Percentiles rank a stretch among this genome's conserved stretches.
Conservation (phyloP, 2,888 invertebrate genomes). For the Mythimna albipuncta region DNA sequence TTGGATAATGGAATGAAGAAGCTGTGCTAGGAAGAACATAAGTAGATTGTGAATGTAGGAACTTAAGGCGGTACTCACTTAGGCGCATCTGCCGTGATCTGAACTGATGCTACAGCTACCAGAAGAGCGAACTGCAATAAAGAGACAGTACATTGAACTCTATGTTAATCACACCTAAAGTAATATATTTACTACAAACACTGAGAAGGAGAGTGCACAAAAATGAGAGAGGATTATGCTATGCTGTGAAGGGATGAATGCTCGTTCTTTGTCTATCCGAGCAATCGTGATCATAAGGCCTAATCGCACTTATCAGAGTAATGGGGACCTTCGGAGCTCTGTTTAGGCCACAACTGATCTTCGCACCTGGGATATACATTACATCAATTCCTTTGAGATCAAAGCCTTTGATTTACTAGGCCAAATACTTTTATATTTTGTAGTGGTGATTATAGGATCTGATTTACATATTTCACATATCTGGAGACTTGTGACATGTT, state of each 20-base stretch:
- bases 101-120: constrained; percentile 83
- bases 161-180: constrained; percentile 2
- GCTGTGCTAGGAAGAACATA: not conserved
- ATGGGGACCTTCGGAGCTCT: not conserved
- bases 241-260: not conserved
- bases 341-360: not conserved
- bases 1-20: not conserved
- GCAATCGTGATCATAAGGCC: not conserved
- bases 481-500: not conserved
- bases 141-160: constrained; percentile 46
- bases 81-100: constrained; percentile 84
- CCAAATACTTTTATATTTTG: not conserved
- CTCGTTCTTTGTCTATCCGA: not conserved
- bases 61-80: constrained; percentile 80
- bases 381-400: too few relatives aligned
- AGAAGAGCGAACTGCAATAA: constrained; percentile 88
- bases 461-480: not conserved
- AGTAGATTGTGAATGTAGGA: not conserved
- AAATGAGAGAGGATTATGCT: not conserved
- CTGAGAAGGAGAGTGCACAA: too few relatives aligned
- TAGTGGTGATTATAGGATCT: not conserved
- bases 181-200: too few relatives aligned
- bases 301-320: not conserved
- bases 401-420: not conserved
- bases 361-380: not conserved